A percentile compares a stretch with the other conserved stretches of the same genome.
Conservation (phyloP, 2,113 vertebrate genomes). For the Rutilus rutilus region DNA sequence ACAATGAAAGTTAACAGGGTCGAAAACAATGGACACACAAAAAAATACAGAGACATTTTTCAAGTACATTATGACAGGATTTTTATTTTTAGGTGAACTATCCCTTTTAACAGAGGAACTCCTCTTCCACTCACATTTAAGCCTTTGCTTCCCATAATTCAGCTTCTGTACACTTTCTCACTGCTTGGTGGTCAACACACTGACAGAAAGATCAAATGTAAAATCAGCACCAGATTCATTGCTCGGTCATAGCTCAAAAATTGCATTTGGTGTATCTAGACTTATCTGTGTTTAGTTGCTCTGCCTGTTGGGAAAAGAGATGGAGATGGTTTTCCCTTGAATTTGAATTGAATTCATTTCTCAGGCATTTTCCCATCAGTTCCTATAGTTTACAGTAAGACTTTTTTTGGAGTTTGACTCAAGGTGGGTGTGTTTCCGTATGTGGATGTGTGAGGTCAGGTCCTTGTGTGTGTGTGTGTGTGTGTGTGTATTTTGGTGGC, state of each 20-base stretch:
- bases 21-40: background rate
- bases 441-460: background rate
- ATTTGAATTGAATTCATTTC: background rate
- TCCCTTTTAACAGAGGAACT: background rate
- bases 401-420: conserved; percentile 34
- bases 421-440: conserved; percentile 26
- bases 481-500: conserved; percentile 48
- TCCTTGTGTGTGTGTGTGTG: background rate
- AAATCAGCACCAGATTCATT: conserved; percentile 17
- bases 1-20: background rate
- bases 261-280: conserved; percentile 43
- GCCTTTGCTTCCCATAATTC: conserved; percentile 8
- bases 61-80: background rate
- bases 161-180: conserved; percentile 1
- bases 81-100: background rate
- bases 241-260: background rate
- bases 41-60: background rate
- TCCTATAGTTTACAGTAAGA: conserved; percentile 23
- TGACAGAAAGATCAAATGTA: conserved; percentile 30
- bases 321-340: conserved; percentile 42
- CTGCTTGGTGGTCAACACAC: conserved; percentile 26
- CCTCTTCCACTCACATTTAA: background rate
- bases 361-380: conserved; percentile 4
- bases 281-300: conserved; percentile 32
- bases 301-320: conserved; percentile 37